Evolutionary conservation across 2,113 vertebrate species (phyloP), one percentile per base, ranked within the genome.

Genomic region (Acanthochromis polyacanthus): DNA sequence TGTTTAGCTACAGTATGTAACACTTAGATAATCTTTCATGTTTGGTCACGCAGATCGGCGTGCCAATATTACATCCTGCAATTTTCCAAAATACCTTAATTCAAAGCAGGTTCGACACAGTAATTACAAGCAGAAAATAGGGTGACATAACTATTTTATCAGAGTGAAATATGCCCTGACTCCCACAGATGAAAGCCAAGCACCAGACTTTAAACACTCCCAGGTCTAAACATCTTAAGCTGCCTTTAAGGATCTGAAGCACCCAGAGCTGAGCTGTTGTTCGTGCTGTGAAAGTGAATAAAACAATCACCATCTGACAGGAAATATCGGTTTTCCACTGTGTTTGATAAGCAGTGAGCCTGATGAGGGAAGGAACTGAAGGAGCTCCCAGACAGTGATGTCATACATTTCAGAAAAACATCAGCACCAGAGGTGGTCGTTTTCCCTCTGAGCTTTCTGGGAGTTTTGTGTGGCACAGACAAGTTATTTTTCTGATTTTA

Each of bases 301-400:
- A 25, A 25, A 76, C 87, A 62, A 85, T 72, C 50, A 19, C 25
- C 17, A 32, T 59, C 65, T 20, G 22, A 25, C 4, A 0, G 58
- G 66, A 5, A 45, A 43, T 84, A 78, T 85, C 81, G 68, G 75
- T 58, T 78, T 85, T 83, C 81, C 64, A 15, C 57, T 70, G 62
- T 32, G 51, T 53, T 59, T 90, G 82, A 90, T 87, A 86, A 88
- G 77, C 43, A 48, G 11, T 51, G 65, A 73, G 28, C 11, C 58
- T n/a, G 70, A 80, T 75, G 36, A 86, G 55, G 38, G 58, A 71
- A 86, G 40, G 50, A 86, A 74, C 46, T 70, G 60, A 71, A 80
- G 80, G 71, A 89, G 71, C 78, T 86, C 75, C 48, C 19, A 91
- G 92, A 90, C 59, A 48, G 63, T 93, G 88, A 92, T 74, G 88